phyloP scores from a whole-genome alignment of 2,888 invertebrate species.

The Lucinisca nassula region DNA sequence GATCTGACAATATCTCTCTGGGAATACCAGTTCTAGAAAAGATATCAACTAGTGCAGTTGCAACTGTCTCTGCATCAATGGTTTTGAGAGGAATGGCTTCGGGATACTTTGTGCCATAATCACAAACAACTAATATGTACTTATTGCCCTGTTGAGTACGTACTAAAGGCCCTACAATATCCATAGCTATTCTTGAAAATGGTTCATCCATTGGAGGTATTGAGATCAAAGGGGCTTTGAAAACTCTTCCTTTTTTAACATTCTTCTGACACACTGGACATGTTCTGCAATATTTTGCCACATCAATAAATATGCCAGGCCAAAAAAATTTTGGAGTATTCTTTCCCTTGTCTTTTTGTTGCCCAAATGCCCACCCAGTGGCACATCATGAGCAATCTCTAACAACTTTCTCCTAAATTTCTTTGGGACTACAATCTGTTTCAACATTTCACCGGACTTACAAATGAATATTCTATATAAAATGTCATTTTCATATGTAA shows the following conservation, averaged over 20 bases:
- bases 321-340: neutral
- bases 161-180: neutral
- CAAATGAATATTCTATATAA: neutral
- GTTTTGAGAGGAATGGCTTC: neutral
- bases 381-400: neutral
- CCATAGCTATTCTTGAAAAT: constrained; percentile 1
- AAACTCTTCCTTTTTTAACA: neutral
- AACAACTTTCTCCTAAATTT: neutral
- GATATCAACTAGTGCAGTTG: neutral
- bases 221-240: neutral
- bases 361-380: neutral
- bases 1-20: neutral
- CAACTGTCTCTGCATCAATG: neutral
- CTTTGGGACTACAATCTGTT: neutral
- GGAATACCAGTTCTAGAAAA: constrained; percentile 13
- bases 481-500: neutral
- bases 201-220: constrained; percentile 14
- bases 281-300: neutral
- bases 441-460: neutral
- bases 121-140: constrained; percentile 1
- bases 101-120: constrained; percentile 16
- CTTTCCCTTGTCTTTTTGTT: neutral
- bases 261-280: constrained; percentile 7
- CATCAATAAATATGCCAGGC: constrained; percentile 17
- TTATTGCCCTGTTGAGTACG: constrained; percentile 2